Evolutionary conservation across 1,140 invertebrate genomes (phyloP), one percentile per base, ranked within the genome.

Genomic region (Procambarus virginalis): DNA sequence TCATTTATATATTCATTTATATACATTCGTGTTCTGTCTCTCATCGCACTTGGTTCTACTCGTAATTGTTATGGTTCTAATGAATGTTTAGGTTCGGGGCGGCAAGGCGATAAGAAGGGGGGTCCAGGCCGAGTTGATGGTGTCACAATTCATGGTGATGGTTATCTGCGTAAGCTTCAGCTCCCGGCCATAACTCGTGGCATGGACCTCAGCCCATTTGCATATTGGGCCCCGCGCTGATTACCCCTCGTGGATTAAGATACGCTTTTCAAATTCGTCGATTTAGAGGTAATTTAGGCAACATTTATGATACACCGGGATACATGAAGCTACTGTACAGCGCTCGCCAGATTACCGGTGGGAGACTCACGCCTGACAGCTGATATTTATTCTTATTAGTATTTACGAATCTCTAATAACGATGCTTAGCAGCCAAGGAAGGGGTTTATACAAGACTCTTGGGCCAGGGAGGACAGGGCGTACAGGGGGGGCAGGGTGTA

Each of bases 321-420:
- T 60, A 64, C 73, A 64, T 64, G 60, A 48, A 78, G 88, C 88
- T 89, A 89, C 88, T 83, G 86, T 83, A 83, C 79, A 83, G 49
- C 48, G 75, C 55, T 84, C 73, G 46, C 48, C 75, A 84, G 70
- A 89, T 89, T 84, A 58, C 79, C 55, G 81, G 81, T 84, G 75
- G 73, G 73, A 89, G 70, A 58, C 34, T 51, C 49, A 64, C 49
- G 34, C n/a, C 70, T 68, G 88, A 78, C 88, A 73, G 73, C 20
- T 48, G 48, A 78, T 60, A 58, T 84, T 79, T 89, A 89, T 84
- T 83, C 51, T 58, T 73, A 89, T 78, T 79, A 76, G 80, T 89
- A 89, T 89, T 89, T 89, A 89, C 88, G 88, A 68, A 84, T 89
- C 88, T 22, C 73, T 89, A 89, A 89, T 89, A 84, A 89, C 60